Evolutionary conservation across 1,140 invertebrate genomes (phyloP), one percentile per base, ranked within the genome.

Genomic region (Temnothorax nylanderi): DNA sequence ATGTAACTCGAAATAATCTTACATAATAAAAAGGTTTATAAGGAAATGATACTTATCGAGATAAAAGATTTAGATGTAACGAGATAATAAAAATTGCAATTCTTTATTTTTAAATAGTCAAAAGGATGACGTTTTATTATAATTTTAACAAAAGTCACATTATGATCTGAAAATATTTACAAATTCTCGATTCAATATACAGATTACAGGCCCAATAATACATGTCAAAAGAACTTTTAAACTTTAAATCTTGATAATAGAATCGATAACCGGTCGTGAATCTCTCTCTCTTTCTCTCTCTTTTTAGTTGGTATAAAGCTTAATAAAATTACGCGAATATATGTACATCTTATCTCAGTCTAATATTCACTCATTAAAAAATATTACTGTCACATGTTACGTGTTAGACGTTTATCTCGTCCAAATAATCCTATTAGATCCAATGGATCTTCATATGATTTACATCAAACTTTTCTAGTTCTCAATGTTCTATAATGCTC

Each of bases 241-340:
- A 58, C 18, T 74, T 74, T 37, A 56, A 26, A 77, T 76, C 16
- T 76, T 37, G 16, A 18, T 62, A 77, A 77, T 4, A 32, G 16
- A 77, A 44, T 76, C 6, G 7, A 67, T 21, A 34, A 34, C 7
- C 21, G n/a, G 5, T 77, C 10, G 8, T 41, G 0, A 41, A 41
- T 77, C 18, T 64, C 26, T 37, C n/a, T 56, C 3, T 37, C 4
- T n/a, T n/a, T n/a, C 10, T 47, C 1, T 21, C 13, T 26, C 16
- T 74, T 13, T 74, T 37, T 16, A 56, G 18, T 56, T 10, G 16
- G 13, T 41, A 26, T 32, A 10, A 47, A 75, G 11, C n/a, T 41
- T 13, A 60, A 41, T 44, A 13, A 76, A 60, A 58, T 32, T 44
- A 76, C 21, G 26, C 10, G 3, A 64, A 64, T n/a, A 44, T 62